Evolutionary conservation across 2,797 vertebrate genomes (phyloP), one percentile per base, ranked within the genome.

Genomic region (Microctenopoma stevenorrisi): DNA sequence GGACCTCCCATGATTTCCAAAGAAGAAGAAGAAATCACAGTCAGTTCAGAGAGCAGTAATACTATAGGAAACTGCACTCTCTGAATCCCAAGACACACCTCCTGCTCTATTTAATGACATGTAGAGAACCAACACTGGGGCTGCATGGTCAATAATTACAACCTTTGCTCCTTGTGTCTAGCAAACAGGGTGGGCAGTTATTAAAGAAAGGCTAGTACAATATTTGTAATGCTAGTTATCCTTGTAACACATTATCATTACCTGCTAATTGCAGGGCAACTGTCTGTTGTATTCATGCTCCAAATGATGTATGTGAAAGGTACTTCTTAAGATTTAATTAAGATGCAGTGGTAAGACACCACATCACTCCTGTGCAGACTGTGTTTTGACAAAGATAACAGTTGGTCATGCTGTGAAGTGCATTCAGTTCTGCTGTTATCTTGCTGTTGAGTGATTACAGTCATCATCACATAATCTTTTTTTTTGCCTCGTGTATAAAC

Each of bases 301-400:
- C 22, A 25, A 33, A 10, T 4, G n/a, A 57, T 57, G 25, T 35
- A 52, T 62, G 42, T 68, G 53, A 57, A 72, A 50, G 25, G 58
- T 52, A 12, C 26, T 47, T 46, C 7, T 35, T 25, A 16, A 64
- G 48, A 66, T 70, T 68, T 14, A 44, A 69, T 78, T 78, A 74
- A 59, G 60, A 74, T 83, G 56, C 16, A 59, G 25, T 14, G 25
- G 40, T 47, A 33, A 56, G 42, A 76, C 52, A 52, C 11, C 28
- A 56, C 64, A 65, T 66, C 3, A 0, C 38, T 50, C 44, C 71
- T 57, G 4, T 53, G 28, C 50, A 40, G 43, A 66, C 44, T 37
- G 54, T 62, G 48, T 60, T 63, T 64, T 64, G 18, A 44, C 11
- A 47, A 57, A 42, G 30, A 62, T 62, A 72, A 69, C 59, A 62